Evolutionary conservation across 2,113 vertebrate genomes (phyloP), one percentile per base, ranked within the genome.

Genomic region (Grammomys surdaster): DNA sequence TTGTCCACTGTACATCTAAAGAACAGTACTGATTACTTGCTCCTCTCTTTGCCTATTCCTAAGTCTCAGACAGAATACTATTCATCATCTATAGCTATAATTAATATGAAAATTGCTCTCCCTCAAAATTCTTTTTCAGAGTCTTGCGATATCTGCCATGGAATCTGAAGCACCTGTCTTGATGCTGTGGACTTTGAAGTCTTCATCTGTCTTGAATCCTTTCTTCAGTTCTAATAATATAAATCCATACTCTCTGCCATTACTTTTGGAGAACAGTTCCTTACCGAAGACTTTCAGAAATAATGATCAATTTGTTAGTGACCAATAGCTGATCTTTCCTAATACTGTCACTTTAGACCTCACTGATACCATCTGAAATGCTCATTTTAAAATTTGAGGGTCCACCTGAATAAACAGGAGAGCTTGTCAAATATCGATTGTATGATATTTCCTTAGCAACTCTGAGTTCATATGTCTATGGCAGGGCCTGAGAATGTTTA

Each of bases 241-340:
- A 65, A 90, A 69, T 40, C 65, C 9, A 31, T 4, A n/a, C 2
- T 67, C 14, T 11, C 56, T n/a, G 6, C 6, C 2, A 48, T 88
- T 73, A 26, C 28, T 43, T 94, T 95, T 91, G 70, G 75, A 81
- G 86, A 92, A 67, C 2, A 72, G 13, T 22, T 80, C 40, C 16
- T 63, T 77, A 24, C 17, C 2, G 58, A 36, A 36, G 26, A n/a
- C 7, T 88, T 76, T 4, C 6, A 17, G 46, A 84, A 33, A 67
- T 67, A 2, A 24, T 26, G 1, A 2, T 76, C 54, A 46, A 0
- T 19, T 43, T 58, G 19, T 58, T 22, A 40, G 7, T 60, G 28
- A 40, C 67, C 4, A 58, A 82, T 33, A 84, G 28, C 3, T n/a
- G 2, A 48, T 70, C 40, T 17, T 28, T 54, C 43, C 63, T 40